A percentile compares a stretch with the other conserved stretches of the same genome.
phyloP scores from a whole-genome alignment of 2,888 invertebrate genomes.

The Lycaena phlaeas region DNA sequence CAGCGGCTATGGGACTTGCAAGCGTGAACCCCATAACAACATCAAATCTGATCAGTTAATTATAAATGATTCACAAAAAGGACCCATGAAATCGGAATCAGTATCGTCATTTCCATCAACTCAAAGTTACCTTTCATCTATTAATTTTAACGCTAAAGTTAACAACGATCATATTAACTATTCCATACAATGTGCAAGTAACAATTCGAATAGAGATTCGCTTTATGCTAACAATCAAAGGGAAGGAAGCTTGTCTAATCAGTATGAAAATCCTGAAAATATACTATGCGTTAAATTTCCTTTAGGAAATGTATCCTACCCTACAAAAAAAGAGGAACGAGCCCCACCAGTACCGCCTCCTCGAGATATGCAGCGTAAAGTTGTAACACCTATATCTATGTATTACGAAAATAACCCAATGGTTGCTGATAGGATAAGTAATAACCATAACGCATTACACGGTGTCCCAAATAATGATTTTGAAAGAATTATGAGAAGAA shows the following conservation, averaged over 20 bases:
- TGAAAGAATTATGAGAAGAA: constrained; percentile 61
- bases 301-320: constrained; percentile 60
- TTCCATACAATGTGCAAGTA: constrained; percentile 55
- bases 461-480: constrained; percentile 65
- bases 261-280: constrained; percentile 51
- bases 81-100: constrained; percentile 61
- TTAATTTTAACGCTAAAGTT: constrained; percentile 70
- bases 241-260: constrained; percentile 46
- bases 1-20: constrained; percentile 62
- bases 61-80: constrained; percentile 41
- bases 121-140: constrained; percentile 67
- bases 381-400: constrained; percentile 65
- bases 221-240: constrained; percentile 50
- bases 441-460: constrained; percentile 39
- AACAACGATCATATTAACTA: constrained; percentile 69
- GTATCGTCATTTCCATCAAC: constrained; percentile 68
- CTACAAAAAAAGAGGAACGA: constrained; percentile 55
- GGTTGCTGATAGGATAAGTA: constrained; percentile 40
- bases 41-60: constrained; percentile 45
- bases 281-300: constrained; percentile 69
- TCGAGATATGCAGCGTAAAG: constrained; percentile 79
- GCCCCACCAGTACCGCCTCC: constrained; percentile 86
- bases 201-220: constrained; percentile 48
- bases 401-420: constrained; percentile 57
- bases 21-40: constrained; percentile 61